These are phyloP conservation scores for Uloborus plumipes DNA, from an alignment of 2,888 invertebrate genomes.

Conservation along the genomic window DNA sequence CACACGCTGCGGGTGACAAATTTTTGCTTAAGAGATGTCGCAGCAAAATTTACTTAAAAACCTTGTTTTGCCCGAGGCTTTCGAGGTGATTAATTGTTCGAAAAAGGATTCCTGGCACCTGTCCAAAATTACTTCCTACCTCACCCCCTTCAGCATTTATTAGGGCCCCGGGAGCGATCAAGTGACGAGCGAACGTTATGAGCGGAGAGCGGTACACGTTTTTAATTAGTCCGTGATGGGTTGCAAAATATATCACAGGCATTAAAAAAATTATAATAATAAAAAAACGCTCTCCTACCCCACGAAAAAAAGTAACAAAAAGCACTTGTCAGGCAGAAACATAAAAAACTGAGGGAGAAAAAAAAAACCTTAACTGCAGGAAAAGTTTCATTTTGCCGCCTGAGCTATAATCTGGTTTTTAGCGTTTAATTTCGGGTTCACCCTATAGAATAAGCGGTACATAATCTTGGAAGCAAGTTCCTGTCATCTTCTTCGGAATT, in stretches of 20 bases:
- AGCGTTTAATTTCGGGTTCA: conserved; percentile 60
- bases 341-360: conserved; percentile 7
- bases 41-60: too few relatives aligned
- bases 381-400: conserved; percentile 38
- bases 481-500: conserved; percentile 54
- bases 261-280: conserved; percentile 15
- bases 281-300: not conserved
- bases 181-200: conserved; percentile 24
- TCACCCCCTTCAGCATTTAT: not conserved
- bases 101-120: not conserved
- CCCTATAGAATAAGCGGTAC: conserved; percentile 18
- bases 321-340: conserved; percentile 9
- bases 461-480: conserved; percentile 37
- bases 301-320: conserved; percentile 19
- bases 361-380: conserved; percentile 10
- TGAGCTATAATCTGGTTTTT: conserved; percentile 54
- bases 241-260: conserved; percentile 48
- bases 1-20: too few relatives aligned
- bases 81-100: too few relatives aligned
- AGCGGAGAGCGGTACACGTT: conserved; percentile 39
- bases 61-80: too few relatives aligned
- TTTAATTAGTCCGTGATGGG: conserved; percentile 60
- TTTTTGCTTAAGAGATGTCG: too few relatives aligned
- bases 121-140: conserved; percentile 6
- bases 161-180: not conserved